phyloP scores from a whole-genome alignment of 2,888 invertebrate genomes.

The Lydus trimaculatus region DNA sequence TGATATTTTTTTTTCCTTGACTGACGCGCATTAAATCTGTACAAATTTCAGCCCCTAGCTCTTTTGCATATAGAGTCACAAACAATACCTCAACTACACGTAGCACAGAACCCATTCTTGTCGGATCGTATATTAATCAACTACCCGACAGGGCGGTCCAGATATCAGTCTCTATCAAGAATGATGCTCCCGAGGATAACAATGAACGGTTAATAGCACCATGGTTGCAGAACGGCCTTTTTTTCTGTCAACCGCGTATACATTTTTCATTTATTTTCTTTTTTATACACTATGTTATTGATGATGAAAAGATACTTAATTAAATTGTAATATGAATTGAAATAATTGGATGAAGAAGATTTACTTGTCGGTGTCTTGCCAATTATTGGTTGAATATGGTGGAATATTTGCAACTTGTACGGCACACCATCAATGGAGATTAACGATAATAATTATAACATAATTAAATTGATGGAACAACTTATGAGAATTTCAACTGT shows the following conservation, averaged over 20 bases:
- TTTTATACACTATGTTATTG: background rate
- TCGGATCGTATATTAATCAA: constrained; percentile 33
- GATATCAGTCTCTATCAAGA: constrained; percentile 29
- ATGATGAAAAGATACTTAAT: background rate
- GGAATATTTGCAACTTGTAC: background rate
- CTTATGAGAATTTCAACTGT: no score
- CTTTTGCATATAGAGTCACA: constrained; percentile 32
- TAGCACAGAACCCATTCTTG: constrained; percentile 30
- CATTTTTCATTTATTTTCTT: background rate
- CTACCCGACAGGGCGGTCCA: constrained; percentile 33
- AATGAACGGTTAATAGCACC: constrained; percentile 27
- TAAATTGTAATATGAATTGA: background rate
- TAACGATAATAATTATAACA: background rate
- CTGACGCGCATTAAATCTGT: constrained; percentile 13
- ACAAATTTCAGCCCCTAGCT: constrained; percentile 19
- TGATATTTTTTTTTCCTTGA: constrained; percentile 20
- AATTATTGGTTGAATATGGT: background rate
- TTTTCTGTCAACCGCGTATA: background rate
- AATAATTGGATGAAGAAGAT: background rate
- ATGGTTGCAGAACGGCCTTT: constrained; percentile 13
- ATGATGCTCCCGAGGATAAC: constrained; percentile 28
- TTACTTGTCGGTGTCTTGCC: background rate
- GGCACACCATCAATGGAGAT: constrained; percentile 3
- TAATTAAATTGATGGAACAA: background rate
- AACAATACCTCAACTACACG: constrained; percentile 30